A percentile compares a stretch with the other conserved stretches of the same genome.
These are phyloP conservation scores for Harpagifer antarcticus DNA, from an alignment of 2,797 vertebrate species.

Conservation along the genomic window DNA sequence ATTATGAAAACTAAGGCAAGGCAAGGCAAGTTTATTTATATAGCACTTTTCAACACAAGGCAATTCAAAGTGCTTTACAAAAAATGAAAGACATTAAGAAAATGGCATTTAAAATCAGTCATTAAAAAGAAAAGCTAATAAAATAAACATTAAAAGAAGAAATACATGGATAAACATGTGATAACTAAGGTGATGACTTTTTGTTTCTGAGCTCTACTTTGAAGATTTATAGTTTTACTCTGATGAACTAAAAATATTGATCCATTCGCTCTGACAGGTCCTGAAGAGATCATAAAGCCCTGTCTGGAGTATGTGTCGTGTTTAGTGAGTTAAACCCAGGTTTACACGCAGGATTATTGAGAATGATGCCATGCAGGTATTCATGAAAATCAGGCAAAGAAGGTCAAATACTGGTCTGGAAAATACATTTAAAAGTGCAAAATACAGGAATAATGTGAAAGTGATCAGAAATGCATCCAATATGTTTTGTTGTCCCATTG, in stretches of 20 bases:
- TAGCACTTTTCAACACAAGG: too few species aligned
- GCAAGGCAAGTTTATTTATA: too few species aligned
- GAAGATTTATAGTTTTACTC: conserved; percentile 36
- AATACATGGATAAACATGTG: too few species aligned
- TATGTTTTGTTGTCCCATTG: background rate
- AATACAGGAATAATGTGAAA: background rate
- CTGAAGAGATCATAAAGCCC: conserved; percentile 39
- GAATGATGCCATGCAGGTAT: background rate
- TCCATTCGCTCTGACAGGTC: conserved; percentile 43
- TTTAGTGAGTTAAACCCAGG: conserved; percentile 35
- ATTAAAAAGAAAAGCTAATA: too few species aligned
- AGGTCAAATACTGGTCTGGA: conserved; percentile 8
- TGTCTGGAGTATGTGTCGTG: conserved; percentile 19
- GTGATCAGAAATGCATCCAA: conserved; percentile 23
- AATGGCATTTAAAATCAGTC: too few species aligned
- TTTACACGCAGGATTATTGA: conserved; percentile 24
- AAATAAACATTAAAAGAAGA: too few species aligned
- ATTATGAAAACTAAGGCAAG: conserved; percentile 52
- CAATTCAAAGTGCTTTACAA: too few species aligned
- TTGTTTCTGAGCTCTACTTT: conserved; percentile 34
- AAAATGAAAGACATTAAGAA: too few species aligned
- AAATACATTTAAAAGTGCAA: background rate
- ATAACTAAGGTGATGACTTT: conserved; percentile 55
- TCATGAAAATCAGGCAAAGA: conserved; percentile 18
- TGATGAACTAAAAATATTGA: conserved; percentile 24